Base-by-base conservation (phyloP, 2,113 vertebrate species). In the Sceloporus tristichus region DNA sequence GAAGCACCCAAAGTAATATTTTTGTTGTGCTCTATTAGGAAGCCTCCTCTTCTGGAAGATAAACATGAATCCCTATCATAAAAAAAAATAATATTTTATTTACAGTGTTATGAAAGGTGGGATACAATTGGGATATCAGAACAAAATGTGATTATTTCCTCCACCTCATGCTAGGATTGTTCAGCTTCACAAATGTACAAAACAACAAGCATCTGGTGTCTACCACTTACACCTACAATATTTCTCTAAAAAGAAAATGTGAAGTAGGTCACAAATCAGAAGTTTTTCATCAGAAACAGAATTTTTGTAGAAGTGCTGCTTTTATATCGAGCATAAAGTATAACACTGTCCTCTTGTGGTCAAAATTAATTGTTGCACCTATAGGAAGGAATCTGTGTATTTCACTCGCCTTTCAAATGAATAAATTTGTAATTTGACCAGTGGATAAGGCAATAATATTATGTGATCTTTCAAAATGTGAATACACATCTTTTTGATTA, bases 321-420 rank as follows among this genome's bases (percentile, higher is more conserved):
- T 59, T 19, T 2, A 2, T 79, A 79, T 76, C 65, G 84, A 93
- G 62, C 87, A n/a, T 40, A 70, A 90, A 86, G 91, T 82, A 90
- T 34, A 70, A 54, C 82, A 90, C 87, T 94, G 95, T 94, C 96
- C 96, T 95, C 97, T 96, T 76, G 95, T 93, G 97, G 93, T 74
- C 82, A 29, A 90, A 92, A 83, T 76, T 66, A 79, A 79, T 29
- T 76, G 2, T 66, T 68, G 62, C 56, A 88, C 66, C 81, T 92
- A 1, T 56, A 82, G 84, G 68, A 79, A 71, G 23, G 42, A 73
- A 79, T 40, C 19, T 10, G 27, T 73, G 25, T 1, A 0, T 77
- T 42, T 59, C 9, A 48, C 0, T 34, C 42, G 75, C 10, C 5
- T 65, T 66, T 66, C 25, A 48, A 86, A 78, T 23, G 23, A 18